These are phyloP conservation scores for Terrapene triunguis DNA, from an alignment of 2,113 vertebrate species.

Conservation along the genomic window DNA sequence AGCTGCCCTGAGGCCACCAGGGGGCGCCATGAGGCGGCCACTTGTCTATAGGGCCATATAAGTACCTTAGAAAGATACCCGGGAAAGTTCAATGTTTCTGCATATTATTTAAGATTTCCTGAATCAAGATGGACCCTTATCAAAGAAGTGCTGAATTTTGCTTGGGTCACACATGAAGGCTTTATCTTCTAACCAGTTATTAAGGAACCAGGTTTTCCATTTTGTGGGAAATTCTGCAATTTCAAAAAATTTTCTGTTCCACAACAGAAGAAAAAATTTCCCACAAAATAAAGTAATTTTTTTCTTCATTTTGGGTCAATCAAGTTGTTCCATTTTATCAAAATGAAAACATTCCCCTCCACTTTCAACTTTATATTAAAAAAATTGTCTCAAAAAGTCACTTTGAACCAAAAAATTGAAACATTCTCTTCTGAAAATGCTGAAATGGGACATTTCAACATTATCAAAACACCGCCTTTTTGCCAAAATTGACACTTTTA, in stretches of 20 bases:
- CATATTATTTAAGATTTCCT: background rate
- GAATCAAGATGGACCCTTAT: background rate
- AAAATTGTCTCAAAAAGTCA: background rate
- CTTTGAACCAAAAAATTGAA: background rate
- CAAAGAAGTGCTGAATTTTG: background rate
- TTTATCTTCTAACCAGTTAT: background rate
- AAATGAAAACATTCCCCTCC: background rate
- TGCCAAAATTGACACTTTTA: background rate
- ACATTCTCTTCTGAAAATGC: background rate
- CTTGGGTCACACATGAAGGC: background rate
- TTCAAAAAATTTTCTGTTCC: background rate
- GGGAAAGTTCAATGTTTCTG: background rate
- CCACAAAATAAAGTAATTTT: background rate
- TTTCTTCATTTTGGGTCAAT: background rate
- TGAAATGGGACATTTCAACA: background rate
- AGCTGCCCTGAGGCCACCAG: background rate
- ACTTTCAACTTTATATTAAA: background rate
- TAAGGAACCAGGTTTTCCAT: background rate
- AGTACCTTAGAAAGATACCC: background rate
- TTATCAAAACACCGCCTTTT: background rate
- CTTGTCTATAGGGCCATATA: background rate
- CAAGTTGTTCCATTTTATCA: background rate
- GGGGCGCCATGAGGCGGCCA: rapidly evolving
- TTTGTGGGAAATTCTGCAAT: background rate
- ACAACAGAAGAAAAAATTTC: background rate